These are phyloP conservation scores for Archilochus colubris DNA, from an alignment of 2,113 vertebrate genomes.

Conservation along the genomic window DNA sequence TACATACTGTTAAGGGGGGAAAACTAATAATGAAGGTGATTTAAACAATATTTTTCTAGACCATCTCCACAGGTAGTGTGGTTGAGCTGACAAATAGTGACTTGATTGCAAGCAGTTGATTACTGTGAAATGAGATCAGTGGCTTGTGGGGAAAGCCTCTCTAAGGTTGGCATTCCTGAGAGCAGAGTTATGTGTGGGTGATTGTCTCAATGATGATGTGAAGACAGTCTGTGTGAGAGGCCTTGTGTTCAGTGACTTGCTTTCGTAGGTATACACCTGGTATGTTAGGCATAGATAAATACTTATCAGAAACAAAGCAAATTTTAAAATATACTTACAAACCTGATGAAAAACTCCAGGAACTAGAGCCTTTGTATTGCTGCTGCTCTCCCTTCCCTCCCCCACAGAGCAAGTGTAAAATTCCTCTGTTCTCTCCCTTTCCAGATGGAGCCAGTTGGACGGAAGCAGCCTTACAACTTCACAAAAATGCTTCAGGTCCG, in stretches of 20 bases:
- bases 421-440: background rate
- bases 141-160: background rate
- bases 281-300: background rate
- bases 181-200: background rate
- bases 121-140: background rate
- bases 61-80: background rate
- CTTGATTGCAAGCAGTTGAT: background rate
- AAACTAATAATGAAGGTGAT: background rate
- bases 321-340: background rate
- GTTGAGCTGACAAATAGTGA: background rate
- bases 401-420: background rate
- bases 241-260: background rate
- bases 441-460: constrained; percentile 72
- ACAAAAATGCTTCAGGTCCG: background rate
- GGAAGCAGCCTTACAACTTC: constrained; percentile 42
- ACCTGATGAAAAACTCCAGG: background rate
- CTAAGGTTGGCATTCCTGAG: background rate
- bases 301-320: background rate
- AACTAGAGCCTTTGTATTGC: background rate
- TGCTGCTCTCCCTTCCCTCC: background rate
- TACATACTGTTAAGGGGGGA: background rate
- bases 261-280: background rate
- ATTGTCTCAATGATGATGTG: background rate
- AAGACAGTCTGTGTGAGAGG: background rate
- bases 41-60: background rate